Conservation (phyloP, 2,113 vertebrate species). For the Serinus canaria region DNA sequence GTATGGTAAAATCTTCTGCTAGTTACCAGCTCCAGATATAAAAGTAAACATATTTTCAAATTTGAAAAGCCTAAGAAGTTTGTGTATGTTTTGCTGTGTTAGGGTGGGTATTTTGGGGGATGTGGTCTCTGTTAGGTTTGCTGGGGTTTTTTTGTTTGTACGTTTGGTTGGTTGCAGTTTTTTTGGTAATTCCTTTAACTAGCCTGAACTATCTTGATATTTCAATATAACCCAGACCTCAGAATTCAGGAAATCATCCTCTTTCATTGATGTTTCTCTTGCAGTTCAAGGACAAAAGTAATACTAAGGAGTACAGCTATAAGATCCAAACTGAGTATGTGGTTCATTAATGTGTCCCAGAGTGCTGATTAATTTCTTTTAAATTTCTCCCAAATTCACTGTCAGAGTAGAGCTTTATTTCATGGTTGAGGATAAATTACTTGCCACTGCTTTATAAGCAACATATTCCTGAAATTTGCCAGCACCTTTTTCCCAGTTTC, state of each 20-base stretch:
- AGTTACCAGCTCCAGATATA: background rate
- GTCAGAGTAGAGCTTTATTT: background rate
- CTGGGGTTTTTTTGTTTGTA: accelerated
- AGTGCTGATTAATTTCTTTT: background rate
- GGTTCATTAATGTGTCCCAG: background rate
- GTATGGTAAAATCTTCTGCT: background rate
- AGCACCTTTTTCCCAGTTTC: background rate
- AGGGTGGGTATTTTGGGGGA: accelerated
- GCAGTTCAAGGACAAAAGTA: background rate
- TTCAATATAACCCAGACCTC: background rate
- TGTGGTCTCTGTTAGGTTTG: background rate
- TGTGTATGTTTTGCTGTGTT: background rate
- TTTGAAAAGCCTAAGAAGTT: background rate
- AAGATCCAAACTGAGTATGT: background rate
- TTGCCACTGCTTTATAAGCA: background rate
- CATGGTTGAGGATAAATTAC: background rate
- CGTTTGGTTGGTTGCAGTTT: background rate
- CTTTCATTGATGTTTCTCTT: background rate
- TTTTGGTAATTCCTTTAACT: background rate
- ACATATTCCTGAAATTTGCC: background rate
- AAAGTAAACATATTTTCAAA: background rate
- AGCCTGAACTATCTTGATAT: background rate
- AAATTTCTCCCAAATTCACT: background rate
- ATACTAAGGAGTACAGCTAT: background rate
- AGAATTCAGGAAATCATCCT: background rate